Base-by-base conservation (phyloP, 1,140 invertebrate species). In the Steinernema feltiae region DNA sequence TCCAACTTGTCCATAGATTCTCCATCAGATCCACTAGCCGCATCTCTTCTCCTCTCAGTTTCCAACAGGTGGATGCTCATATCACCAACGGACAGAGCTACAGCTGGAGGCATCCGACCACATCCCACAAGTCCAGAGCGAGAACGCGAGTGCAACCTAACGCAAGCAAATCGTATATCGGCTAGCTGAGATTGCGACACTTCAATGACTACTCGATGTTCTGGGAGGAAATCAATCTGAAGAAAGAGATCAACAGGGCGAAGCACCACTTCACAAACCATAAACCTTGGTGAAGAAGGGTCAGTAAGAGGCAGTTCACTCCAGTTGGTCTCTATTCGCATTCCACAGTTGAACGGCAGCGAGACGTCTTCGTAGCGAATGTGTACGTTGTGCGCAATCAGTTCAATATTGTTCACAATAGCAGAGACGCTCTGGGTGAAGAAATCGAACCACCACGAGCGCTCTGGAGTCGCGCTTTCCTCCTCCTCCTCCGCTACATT, bases 401-500 rank as follows among this genome's bases (percentile, higher is more conserved):
- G 77, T 88, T 94, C 93, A 70, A 98, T 88, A 89, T 98, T 98
- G 88, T 98, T 94, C 69, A 97, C 91, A 72, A 98, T 94, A 87
- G 95, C 95, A 53, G 94, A 93, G 32, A 95, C 90, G 76, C 7
- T 41, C 35, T 7, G 35, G 7, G 7, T 41, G 35, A 41, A 41
- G 18, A 41, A 7, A 7, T 41, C 35, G 35, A 18, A 41, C 18
- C 35, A 41, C 32, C 48, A 73, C 48, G 79, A 46, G 88, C 88
- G 81, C 94, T 90, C 93, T 94, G 95, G 85, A 92, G 88, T 97
- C 94, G 73, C 97, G 88, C 71, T 89, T 80, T 90, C 89, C 78
- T 94, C 88, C 89, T 98, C 97, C 78, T 93, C 91, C 83, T 93
- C 90, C 77, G 91, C 90, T n/a, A 18, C 91, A 90, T 72, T 91